These are phyloP conservation scores for Fulica atra DNA, from an alignment of 2,113 vertebrate genomes.

Conservation along the genomic window DNA sequence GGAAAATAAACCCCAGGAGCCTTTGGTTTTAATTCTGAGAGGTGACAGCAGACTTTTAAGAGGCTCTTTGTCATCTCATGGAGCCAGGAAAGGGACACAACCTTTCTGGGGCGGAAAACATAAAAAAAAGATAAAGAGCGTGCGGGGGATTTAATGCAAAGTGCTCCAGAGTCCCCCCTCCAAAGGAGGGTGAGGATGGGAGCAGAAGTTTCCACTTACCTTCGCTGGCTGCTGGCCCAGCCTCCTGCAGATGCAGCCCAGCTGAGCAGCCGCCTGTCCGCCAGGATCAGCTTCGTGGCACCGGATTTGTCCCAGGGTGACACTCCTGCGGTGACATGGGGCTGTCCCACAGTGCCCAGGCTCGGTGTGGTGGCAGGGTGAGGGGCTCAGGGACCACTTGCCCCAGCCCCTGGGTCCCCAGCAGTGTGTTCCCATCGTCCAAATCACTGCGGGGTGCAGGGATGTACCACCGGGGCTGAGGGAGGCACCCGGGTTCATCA, in stretches of 20 bases:
- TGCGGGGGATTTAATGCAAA: not conserved
- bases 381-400: rapidly evolving
- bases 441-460: rapidly evolving
- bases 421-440: not conserved
- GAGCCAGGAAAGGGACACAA: not conserved
- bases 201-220: conserved; percentile 60
- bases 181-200: not conserved
- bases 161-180: not conserved
- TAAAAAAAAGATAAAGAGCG: rapidly evolving
- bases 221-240: conserved; percentile 14
- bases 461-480: not conserved
- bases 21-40: not conserved
- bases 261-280: not conserved
- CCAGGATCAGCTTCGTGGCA: not conserved
- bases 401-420: rapidly evolving
- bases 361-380: not conserved
- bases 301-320: rapidly evolving
- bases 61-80: not conserved
- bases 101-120: not conserved
- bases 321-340: rapidly evolving
- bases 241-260: not conserved
- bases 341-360: rapidly evolving
- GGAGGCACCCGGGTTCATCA: not conserved
- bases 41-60: not conserved
- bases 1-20: not conserved